Conservation (phyloP, 2,113 vertebrate species). For the Picathartes gymnocephalus region DNA sequence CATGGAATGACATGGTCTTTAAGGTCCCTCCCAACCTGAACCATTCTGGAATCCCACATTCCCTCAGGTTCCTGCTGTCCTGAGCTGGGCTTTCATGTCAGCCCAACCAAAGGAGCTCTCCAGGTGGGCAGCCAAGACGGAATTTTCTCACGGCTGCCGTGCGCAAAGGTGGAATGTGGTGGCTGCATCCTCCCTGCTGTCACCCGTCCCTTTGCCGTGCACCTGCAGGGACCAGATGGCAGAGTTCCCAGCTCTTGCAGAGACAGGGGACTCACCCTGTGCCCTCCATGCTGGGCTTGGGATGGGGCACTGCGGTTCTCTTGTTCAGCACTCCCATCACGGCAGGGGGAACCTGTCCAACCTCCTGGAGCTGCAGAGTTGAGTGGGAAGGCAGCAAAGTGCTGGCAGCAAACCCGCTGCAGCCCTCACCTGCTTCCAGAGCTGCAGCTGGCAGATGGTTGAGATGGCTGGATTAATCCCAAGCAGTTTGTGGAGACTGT, state of each 20-base stretch:
- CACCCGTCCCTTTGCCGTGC: not conserved
- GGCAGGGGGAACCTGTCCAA: not conserved
- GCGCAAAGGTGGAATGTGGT: rapidly evolving
- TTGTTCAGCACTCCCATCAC: not conserved
- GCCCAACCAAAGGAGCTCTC: not conserved
- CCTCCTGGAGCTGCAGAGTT: not conserved
- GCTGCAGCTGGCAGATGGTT: not conserved
- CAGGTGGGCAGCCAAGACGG: too few species aligned
- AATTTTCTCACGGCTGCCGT: not conserved
- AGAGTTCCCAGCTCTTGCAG: not conserved
- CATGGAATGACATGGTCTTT: not conserved
- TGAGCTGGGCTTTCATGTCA: rapidly evolving
- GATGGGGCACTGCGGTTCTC: not conserved
- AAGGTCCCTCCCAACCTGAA: not conserved
- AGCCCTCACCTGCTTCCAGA: not conserved
- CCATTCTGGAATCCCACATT: not conserved
- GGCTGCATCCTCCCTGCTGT: not conserved
- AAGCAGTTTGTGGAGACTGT: not conserved
- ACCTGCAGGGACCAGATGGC: not conserved
- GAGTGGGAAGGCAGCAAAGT: not conserved
- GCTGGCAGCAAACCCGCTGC: not conserved
- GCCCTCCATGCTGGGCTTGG: not conserved
- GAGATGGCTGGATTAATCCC: not conserved
- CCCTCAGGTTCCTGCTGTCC: not conserved
- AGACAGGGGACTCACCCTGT: not conserved